phyloP scores from a whole-genome alignment of 2,797 vertebrate species.

The Alcedo atthis region DNA sequence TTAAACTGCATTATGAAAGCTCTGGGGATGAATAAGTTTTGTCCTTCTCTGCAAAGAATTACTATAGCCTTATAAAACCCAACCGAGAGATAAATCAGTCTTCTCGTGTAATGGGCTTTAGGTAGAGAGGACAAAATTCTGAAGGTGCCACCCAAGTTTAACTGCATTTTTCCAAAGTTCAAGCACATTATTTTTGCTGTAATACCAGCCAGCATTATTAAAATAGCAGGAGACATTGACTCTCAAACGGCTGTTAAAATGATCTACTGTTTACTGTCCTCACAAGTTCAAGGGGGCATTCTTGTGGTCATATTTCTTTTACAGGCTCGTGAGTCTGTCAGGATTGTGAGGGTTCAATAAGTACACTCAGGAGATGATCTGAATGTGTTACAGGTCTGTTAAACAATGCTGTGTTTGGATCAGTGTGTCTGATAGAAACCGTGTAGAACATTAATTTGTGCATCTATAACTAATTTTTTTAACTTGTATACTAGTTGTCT shows the following conservation, averaged over 20 bases:
- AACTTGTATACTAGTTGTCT: neutral
- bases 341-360: neutral
- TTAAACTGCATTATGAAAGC: neutral
- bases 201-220: neutral
- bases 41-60: neutral
- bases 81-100: neutral
- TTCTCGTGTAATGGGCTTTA: neutral
- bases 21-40: neutral
- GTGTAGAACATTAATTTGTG: neutral
- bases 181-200: conserved; percentile 34
- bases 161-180: conserved; percentile 44
- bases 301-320: neutral
- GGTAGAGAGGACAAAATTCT: neutral
- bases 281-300: conserved; percentile 16
- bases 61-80: neutral
- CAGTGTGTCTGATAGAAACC: neutral
- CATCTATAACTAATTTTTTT: neutral
- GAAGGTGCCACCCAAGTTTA: neutral
- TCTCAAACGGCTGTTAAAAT: neutral
- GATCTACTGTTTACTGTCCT: conserved; percentile 1
- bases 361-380: neutral
- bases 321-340: neutral
- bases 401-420: neutral
- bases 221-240: conserved; percentile 10
- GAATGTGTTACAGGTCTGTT: neutral